Percentiles rank a stretch among this genome's conserved stretches.
Evolutionary conservation across 2,888 invertebrate genomes (phyloP).

Genomic region (Imbricaverruca yamaguchii): DNA sequence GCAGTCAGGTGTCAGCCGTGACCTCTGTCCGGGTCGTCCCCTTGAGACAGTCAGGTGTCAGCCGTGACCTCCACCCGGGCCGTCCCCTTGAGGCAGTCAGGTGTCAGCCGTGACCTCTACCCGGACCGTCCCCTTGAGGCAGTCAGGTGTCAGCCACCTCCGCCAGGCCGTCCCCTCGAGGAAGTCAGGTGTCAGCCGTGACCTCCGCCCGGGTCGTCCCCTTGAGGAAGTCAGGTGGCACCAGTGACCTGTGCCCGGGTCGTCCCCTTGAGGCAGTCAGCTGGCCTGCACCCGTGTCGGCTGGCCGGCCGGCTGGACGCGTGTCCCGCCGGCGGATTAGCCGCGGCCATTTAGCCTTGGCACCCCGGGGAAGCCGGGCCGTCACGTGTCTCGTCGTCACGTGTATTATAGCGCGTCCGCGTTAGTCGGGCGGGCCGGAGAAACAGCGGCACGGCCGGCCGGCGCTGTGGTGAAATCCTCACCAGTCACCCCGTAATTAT

Average conservation of each 20-base stretch:
- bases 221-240: too few species aligned
- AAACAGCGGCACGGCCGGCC: background rate
- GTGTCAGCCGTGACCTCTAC: background rate
- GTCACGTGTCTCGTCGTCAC: conserved; percentile 2
- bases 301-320: background rate
- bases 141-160: too few species aligned
- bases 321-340: conserved; percentile 3
- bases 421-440: background rate
- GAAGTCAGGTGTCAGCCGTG: too few species aligned
- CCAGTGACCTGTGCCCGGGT: too few species aligned
- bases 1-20: too few species aligned
- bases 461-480: conserved; percentile 10
- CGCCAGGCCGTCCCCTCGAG: too few species aligned
- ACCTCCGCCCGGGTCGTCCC: background rate
- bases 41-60: background rate
- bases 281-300: background rate
- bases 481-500: conserved; percentile 6
- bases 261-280: background rate
- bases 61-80: background rate
- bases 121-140: too few species aligned
- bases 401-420: conserved; percentile 13
- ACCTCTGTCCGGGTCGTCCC: background rate
- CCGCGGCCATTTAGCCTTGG: background rate
- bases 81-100: background rate
- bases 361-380: background rate